These are phyloP conservation scores for Crocuta crocuta DNA, from an alignment of 2,113 vertebrate genomes.

Conservation along the genomic window DNA sequence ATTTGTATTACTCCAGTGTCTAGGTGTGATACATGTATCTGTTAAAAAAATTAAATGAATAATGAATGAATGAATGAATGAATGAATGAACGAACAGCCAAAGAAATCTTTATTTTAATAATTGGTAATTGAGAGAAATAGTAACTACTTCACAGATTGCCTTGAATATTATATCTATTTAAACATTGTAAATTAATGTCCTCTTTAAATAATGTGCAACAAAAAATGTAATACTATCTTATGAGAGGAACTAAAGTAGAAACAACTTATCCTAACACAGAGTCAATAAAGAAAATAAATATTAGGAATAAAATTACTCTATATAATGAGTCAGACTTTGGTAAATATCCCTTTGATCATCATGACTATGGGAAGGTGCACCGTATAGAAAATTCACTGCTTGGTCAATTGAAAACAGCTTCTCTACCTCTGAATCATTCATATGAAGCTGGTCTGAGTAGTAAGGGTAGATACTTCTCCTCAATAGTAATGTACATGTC, in stretches of 20 bases:
- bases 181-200: neutral
- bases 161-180: neutral
- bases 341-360: neutral
- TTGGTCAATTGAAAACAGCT: neutral
- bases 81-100: neutral
- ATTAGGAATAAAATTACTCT: neutral
- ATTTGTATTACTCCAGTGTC: neutral
- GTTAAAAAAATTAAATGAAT: neutral
- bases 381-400: conserved; percentile 15
- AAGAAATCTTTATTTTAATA: conserved; percentile 37
- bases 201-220: conserved; percentile 1
- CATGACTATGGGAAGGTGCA: neutral
- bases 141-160: neutral
- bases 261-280: neutral
- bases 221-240: neutral
- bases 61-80: neutral
- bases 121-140: neutral
- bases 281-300: conserved; percentile 25
- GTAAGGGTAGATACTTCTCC: neutral
- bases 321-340: neutral
- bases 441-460: neutral
- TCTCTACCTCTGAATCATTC: neutral
- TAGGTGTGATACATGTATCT: neutral
- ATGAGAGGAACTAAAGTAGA: neutral
- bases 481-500: neutral